Conservation (phyloP, 2,888 invertebrate species). For the Octonoba sinensis region DNA sequence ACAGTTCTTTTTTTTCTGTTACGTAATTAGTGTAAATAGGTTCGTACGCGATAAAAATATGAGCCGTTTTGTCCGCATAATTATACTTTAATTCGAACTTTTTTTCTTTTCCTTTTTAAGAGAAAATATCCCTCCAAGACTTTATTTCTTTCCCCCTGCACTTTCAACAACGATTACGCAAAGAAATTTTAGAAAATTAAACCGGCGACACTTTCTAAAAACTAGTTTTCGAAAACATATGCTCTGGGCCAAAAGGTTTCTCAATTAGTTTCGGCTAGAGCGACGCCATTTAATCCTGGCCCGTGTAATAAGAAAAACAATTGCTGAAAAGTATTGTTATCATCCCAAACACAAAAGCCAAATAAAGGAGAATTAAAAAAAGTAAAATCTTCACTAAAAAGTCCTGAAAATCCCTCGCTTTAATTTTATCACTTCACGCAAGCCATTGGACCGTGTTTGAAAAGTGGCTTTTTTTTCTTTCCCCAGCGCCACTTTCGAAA, state of each 20-base stretch:
- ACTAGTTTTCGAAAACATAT: no score
- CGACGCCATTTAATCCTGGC: slow-evolving; percentile 34
- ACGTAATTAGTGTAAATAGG: no score
- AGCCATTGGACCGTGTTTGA: slow-evolving; percentile 26
- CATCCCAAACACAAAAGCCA: slow-evolving; percentile 23
- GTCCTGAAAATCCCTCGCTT: slow-evolving; percentile 7
- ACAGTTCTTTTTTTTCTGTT: no score
- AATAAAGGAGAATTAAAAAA: background rate
- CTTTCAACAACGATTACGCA: no score
- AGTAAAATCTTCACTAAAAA: background rate
- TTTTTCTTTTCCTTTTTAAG: no score
- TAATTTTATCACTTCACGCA: slow-evolving; percentile 53
- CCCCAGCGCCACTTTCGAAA: slow-evolving; percentile 24
- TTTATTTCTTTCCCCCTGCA: no score
- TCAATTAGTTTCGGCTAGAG: slow-evolving; percentile 39
- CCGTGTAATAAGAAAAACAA: slow-evolving; percentile 16
- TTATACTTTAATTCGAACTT: no score
- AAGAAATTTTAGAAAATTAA: no score
- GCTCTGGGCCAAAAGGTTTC: slow-evolving; percentile 19
- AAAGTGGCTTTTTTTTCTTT: slow-evolving; percentile 6
- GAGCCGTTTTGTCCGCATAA: no score
- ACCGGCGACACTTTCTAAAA: no score
- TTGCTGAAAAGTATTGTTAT: slow-evolving; percentile 56
- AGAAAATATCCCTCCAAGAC: no score
- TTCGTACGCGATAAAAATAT: no score